Percentiles rank a stretch among this genome's conserved stretches.
These are phyloP conservation scores for Verasper variegatus DNA, from an alignment of 2,113 vertebrate species.

Conservation along the genomic window DNA sequence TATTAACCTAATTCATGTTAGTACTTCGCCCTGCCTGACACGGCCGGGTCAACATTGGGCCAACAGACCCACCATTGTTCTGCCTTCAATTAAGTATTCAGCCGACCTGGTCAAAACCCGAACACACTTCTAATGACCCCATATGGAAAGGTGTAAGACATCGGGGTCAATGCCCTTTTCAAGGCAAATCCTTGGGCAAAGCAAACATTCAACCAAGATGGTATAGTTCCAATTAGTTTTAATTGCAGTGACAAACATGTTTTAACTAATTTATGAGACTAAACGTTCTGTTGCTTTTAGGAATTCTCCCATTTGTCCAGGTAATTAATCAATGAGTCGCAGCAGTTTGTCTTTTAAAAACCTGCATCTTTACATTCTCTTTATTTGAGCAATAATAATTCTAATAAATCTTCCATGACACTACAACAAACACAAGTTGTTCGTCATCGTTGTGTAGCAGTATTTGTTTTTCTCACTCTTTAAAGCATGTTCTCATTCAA, in stretches of 20 bases:
- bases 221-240: not conserved
- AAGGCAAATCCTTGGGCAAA: not conserved
- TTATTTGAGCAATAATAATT: not conserved
- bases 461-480: not conserved
- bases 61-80: constrained; percentile 10
- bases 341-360: not conserved
- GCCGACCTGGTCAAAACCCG: not conserved
- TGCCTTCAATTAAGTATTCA: not conserved
- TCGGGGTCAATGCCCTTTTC: not conserved
- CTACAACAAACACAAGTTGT: not conserved
- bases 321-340: not conserved
- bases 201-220: not conserved
- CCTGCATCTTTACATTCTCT: not conserved
- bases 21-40: constrained; percentile 28
- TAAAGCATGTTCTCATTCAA: constrained; percentile 2
- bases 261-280: no score
- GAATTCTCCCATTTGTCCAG: not conserved
- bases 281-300: not conserved
- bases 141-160: not conserved
- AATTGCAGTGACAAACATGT: no score
- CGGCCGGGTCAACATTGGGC: constrained; percentile 26
- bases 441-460: not conserved
- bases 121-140: not conserved
- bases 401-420: not conserved
- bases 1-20: constrained; percentile 42